Base-by-base conservation (phyloP, 92 coral and sea anemone genomes). In the Virgularia gustaviana region DNA sequence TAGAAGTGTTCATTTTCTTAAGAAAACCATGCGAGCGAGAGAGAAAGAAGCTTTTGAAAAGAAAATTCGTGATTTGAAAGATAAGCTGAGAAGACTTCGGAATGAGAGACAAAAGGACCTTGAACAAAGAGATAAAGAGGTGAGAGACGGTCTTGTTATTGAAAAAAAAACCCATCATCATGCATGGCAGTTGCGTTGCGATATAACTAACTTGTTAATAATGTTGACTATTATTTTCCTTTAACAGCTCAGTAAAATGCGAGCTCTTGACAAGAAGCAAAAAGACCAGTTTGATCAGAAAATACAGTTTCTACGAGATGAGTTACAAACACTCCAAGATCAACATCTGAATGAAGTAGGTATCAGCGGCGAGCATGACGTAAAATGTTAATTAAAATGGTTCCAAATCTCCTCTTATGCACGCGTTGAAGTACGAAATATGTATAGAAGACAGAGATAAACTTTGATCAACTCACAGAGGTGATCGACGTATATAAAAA, bases 331-430 rank as follows among this genome's bases (percentile, higher is more conserved):
- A 39, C 61, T 87, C 60, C 78, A 87, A 68, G 86, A 83, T 65
- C 83, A 89, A 8, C 92, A 89, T 19, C 86, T 78, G 16, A 74
- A 72, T 6, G 86, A 92, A 85, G 98, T 92, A 43, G 49, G 71
- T 34, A 25, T 23, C 12, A 6, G 9, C 8, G 3, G 3, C 4
- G 55, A 47, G 6, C 18, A 15, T 4, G 15, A 3, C 18, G 6
- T 25, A 4, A 25, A 47, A 47, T 15, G 8, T 15, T n/a, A n/a
- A n/a, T n/a, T n/a, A n/a, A n/a, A n/a, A n/a, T n/a, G n/a, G n/a
- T n/a, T n/a, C n/a, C n/a, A n/a, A n/a, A n/a, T n/a, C n/a, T n/a
- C n/a, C n/a, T n/a, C n/a, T n/a, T n/a, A n/a, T n/a, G n/a, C n/a
- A n/a, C n/a, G n/a, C n/a, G n/a, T n/a, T n/a, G n/a, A n/a, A n/a